Evolutionary conservation across 2,797 vertebrate genomes (phyloP).

Genomic region (Cetoscarus ocellatus): DNA sequence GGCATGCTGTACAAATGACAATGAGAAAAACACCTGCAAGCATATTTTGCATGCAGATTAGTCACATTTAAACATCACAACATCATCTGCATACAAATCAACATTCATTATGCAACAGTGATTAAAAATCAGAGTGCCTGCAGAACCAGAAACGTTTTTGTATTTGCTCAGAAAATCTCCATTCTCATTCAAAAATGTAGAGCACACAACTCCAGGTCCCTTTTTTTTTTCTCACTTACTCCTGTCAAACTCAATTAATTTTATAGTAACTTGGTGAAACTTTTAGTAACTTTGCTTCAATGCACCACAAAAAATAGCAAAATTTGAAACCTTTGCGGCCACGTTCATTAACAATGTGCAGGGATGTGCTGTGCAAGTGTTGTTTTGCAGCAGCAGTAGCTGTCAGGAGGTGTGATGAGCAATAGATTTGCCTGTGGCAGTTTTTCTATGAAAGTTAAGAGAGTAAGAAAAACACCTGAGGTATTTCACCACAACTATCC

Average conservation of each 20-base stretch:
- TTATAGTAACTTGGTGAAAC: not conserved
- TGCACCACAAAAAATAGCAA: constrained; percentile 21
- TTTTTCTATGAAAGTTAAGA: constrained; percentile 31
- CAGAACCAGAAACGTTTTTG: not conserved
- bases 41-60: constrained; percentile 21
- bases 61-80: constrained; percentile 28
- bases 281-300: constrained; percentile 7
- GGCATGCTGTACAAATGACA: constrained; percentile 28
- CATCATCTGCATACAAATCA: constrained; percentile 40
- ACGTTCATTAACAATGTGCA: constrained; percentile 30
- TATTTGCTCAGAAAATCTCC: constrained; percentile 2
- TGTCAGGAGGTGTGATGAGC: constrained; percentile 43
- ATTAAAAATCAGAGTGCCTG: constrained; percentile 27
- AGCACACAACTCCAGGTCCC: not conserved
- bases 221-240: constrained; percentile 6
- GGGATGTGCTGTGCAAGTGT: constrained; percentile 12
- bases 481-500: constrained; percentile 25
- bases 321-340: constrained; percentile 57
- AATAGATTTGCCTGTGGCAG: constrained; percentile 20
- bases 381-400: constrained; percentile 27
- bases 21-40: constrained; percentile 36
- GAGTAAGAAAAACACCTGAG: constrained; percentile 11
- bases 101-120: constrained; percentile 15
- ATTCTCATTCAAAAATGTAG: constrained; percentile 17
- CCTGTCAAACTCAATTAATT: constrained; percentile 12